Base-by-base conservation (phyloP, 2,113 vertebrate genomes). In the Phycodurus eques region DNA sequence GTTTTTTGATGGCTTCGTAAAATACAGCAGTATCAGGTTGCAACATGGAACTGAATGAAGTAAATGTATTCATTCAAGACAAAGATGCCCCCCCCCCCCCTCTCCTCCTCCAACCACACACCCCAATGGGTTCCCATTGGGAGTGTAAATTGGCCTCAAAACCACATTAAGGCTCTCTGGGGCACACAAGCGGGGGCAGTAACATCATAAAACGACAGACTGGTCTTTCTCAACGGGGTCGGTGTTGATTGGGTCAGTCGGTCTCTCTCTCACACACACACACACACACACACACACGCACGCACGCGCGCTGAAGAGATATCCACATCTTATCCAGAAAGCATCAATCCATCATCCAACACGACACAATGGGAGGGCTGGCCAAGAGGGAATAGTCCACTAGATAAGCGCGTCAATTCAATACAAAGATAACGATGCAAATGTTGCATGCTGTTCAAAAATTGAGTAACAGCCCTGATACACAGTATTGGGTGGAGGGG, bases 111-210 rank as follows among this genome's bases (percentile, higher is more conserved):
- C 35, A 5, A 2, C 2, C 35, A 39, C 35, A 68, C 39, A 43
- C 46, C 5, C 33, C 27, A 68, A 1, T n/a, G 47, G 33, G 7
- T 19, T 72, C 81, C 80, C 78, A 78, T 51, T 65, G 78, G 76
- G 78, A 72, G 74, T 78, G 81, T 75, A 80, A 87, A 88, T 80
- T 83, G 77, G 71, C 75, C 84, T 71, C 67, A 75, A 87, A 89
- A 84, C 86, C 85, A 90, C 89, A 89, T 82, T 82, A 85, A 79
- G 75, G 71, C 76, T 76, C 72, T 73, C 22, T 68, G 56, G 73
- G 77, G 74, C 33, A 73, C 53, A 51, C 46, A 31, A 66, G 73
- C 69, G 59, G 31, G 35, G 62, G 64, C 61, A 71, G 77, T 68
- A 71, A 76, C 77, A 83, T 72, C 72, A 72, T 81, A 69, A 80